Conservation (phyloP, 2,888 invertebrate species). For the Fabriciana adippe region DNA sequence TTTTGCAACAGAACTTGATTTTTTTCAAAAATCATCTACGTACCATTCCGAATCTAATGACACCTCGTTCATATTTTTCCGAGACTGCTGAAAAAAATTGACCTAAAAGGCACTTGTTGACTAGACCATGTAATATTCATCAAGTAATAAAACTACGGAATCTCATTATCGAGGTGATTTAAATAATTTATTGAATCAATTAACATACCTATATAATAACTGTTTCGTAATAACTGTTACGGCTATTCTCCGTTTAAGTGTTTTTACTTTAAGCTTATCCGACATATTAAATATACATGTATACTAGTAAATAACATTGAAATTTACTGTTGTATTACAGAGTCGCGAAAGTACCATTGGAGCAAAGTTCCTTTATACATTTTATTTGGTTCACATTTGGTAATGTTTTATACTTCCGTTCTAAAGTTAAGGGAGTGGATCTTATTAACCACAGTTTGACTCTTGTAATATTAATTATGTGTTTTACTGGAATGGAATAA, state of each 20-base stretch:
- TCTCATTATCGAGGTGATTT: conserved; percentile 1
- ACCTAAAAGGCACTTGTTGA: no score
- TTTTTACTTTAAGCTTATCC: not conserved
- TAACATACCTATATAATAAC: conserved; percentile 9
- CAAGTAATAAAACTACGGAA: conserved; percentile 13
- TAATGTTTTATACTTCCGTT: conserved; percentile 72
- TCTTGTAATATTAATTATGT: conserved; percentile 26
- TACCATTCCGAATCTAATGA: no score
- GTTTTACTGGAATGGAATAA: conserved; percentile 24
- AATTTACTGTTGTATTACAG: no score
- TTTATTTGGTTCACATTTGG: conserved; percentile 60
- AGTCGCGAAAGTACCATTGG: conserved; percentile 11
- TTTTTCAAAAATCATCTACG: no score
- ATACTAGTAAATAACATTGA: not conserved
- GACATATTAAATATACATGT: not conserved
- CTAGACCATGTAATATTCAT: no score
- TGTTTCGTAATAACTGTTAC: conserved; percentile 8
- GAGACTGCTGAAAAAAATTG: no score
- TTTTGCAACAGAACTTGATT: no score
- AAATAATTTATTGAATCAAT: conserved; percentile 14
- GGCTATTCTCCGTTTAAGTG: not conserved
- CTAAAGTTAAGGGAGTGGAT: conserved; percentile 42
- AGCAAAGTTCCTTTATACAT: conserved; percentile 42
- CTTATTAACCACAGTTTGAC: conserved; percentile 47
- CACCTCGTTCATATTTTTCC: no score